Base-by-base conservation (phyloP, 2,888 invertebrate genomes). In the Rhabditoides inermis region DNA sequence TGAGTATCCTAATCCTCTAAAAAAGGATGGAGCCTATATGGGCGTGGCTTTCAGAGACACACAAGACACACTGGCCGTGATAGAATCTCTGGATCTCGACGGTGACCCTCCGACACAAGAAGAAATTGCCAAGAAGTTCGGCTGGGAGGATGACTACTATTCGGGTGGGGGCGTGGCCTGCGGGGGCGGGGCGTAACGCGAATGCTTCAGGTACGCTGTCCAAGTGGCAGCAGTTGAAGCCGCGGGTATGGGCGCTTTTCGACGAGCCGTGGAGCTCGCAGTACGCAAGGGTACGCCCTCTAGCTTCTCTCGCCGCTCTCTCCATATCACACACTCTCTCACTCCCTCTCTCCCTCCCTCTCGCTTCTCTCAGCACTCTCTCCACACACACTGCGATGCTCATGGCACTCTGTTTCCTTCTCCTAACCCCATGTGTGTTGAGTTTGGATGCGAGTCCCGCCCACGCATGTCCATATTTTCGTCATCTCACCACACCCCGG, bases 181-280 rank as follows among this genome's bases (percentile, higher is more conserved):
- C n/a, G n/a, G n/a, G n/a, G n/a, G n/a, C n/a, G n/a, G n/a, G n/a
- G n/a, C n/a, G n/a, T n/a, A n/a, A n/a, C n/a, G n/a, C n/a, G n/a
- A n/a, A n/a, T n/a, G n/a, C n/a, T n/a, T n/a, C n/a, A n/a, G n/a
- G n/a, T n/a, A n/a, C n/a, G n/a, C n/a, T 79, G 41, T 77, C 73
- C 48, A 77, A 77, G 65, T 95, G 95, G 94, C 94, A 95, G 80
- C 85, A 52, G 36, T 20, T 64, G 20, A 92, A 94, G 79, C 94
- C 94, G 32, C 88, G 90, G 81, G 88, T 94, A 78, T 95, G 94
- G 94, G 91, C 94, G 36, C 83, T 98, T 54, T 98, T 98, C 79
- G 98, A 98, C 78, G 98, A 98, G 79, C 98, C 95, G 1, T 95
- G 95, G 80, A 94, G 94, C 77, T 94, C 94, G 52, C 88, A 87